These are phyloP conservation scores for Platerodrilus igneus DNA, from an alignment of 2,888 invertebrate species.

Conservation along the genomic window DNA sequence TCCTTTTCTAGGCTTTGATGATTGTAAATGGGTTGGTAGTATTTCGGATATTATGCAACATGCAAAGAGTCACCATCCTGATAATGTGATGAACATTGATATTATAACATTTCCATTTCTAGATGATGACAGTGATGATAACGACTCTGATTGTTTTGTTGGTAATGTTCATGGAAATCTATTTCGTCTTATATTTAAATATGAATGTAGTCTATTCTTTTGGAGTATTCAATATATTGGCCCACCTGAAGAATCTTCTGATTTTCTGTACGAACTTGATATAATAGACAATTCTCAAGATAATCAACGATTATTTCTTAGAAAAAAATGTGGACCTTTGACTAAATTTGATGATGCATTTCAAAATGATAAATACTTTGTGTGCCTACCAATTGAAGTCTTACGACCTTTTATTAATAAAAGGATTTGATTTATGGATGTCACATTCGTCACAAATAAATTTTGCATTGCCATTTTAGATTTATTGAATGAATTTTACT, in stretches of 20 bases:
- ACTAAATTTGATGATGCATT: constrained; percentile 6
- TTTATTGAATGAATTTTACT: too few species aligned
- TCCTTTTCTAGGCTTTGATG: constrained; percentile 21
- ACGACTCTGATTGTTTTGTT: constrained; percentile 33
- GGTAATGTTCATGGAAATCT: constrained; percentile 28
- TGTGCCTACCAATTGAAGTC: constrained; percentile 7
- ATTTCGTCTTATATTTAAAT: constrained; percentile 36
- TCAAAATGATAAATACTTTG: neutral
- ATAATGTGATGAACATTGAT: constrained; percentile 35
- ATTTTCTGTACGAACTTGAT: constrained; percentile 39
- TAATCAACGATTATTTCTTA: constrained; percentile 11
- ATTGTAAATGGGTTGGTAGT: constrained; percentile 27
- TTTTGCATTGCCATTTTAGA: too few species aligned
- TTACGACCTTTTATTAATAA: constrained; percentile 5
- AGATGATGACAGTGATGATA: constrained; percentile 7
- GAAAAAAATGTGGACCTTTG: constrained; percentile 2
- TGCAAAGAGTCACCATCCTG: constrained; percentile 31
- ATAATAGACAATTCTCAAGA: constrained; percentile 20
- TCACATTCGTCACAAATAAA: too few species aligned
- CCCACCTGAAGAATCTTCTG: constrained; percentile 29
- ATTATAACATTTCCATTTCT: constrained; percentile 28
- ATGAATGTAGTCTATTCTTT: constrained; percentile 25
- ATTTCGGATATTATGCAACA: constrained; percentile 24
- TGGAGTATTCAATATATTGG: constrained; percentile 39
- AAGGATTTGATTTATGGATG: constrained; percentile 10